Percentiles rank a stretch among this genome's conserved stretches.
phyloP scores from a whole-genome alignment of 2,888 invertebrate genomes.

The Scaptomyza tumidula region DNA sequence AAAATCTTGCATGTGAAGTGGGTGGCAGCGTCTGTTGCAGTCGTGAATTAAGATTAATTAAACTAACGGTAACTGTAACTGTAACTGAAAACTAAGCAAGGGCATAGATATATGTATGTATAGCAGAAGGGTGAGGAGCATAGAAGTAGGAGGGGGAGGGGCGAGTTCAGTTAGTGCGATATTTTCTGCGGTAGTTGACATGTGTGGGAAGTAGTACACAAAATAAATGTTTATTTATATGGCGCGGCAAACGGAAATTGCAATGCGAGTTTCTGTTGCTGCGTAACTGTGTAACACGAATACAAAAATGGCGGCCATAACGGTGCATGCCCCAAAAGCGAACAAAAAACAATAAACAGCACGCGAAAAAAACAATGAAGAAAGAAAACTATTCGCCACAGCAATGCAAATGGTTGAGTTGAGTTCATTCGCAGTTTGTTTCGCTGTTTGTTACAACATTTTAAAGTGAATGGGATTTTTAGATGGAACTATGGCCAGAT shows the following conservation, averaged over 20 bases:
- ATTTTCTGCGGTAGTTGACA: slow-evolving; percentile 61
- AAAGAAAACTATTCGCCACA: slow-evolving; percentile 43
- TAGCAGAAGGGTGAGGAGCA: no score
- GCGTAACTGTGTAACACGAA: slow-evolving; percentile 59
- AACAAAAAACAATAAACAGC: background rate
- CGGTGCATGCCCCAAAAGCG: slow-evolving; percentile 56
- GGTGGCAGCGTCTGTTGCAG: slow-evolving; percentile 68
- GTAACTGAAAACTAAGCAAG: slow-evolving; percentile 66
- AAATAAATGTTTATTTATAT: slow-evolving; percentile 78
- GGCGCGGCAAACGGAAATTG: slow-evolving; percentile 74
- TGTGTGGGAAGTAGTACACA: slow-evolving; percentile 68
- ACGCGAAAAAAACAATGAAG: background rate
- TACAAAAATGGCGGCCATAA: slow-evolving; percentile 77
- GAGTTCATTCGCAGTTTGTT: slow-evolving; percentile 65
- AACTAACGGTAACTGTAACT: slow-evolving; percentile 71
- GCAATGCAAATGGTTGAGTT: slow-evolving; percentile 66
- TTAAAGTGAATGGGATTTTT: slow-evolving; percentile 69
- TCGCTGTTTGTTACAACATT: slow-evolving; percentile 55
- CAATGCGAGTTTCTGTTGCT: slow-evolving; percentile 52
- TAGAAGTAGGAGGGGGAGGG: background rate
- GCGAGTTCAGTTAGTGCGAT: slow-evolving; percentile 23
- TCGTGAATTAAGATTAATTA: slow-evolving; percentile 80
- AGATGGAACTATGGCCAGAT: slow-evolving; percentile 41
- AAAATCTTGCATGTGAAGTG: slow-evolving; percentile 79
- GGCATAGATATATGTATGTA: background rate